These are phyloP conservation scores for Drosophila neonasuta DNA, from an alignment of 2,888 invertebrate species.

Conservation along the genomic window DNA sequence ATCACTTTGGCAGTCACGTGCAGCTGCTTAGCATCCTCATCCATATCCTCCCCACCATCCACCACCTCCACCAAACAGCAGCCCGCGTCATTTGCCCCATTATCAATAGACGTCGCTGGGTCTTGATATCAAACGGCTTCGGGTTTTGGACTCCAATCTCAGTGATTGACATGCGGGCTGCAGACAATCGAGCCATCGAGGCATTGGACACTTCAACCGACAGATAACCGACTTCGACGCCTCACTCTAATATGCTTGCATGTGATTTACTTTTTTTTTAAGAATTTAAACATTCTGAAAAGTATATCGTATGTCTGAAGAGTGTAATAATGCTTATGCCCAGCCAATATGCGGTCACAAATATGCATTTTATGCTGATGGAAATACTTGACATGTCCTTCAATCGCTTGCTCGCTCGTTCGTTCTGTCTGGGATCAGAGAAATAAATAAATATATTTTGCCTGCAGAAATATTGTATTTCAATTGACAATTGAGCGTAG, in stretches of 20 bases:
- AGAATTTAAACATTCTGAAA: not conserved
- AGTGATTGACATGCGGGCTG: slow-evolving; percentile 73
- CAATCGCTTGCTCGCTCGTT: not conserved
- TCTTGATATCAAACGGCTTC: slow-evolving; percentile 42
- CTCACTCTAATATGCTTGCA: slow-evolving; percentile 45
- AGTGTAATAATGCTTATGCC: not conserved
- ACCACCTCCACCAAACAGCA: slow-evolving; percentile 22
- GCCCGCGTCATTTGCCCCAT: slow-evolving; percentile 64
- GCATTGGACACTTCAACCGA: slow-evolving; percentile 43
- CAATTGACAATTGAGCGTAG: slow-evolving; percentile 67
- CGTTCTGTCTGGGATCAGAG: slow-evolving; percentile 23
- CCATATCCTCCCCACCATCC: slow-evolving; percentile 23
- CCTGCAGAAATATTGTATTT: slow-evolving; percentile 69
- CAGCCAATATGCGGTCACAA: slow-evolving; percentile 31
- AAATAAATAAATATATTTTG: slow-evolving; percentile 49
- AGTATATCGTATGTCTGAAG: not conserved
- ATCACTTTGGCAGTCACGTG: slow-evolving; percentile 72
- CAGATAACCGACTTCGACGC: slow-evolving; percentile 35
- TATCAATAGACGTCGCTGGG: slow-evolving; percentile 54
- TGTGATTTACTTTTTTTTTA: not conserved
- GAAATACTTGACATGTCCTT: slow-evolving; percentile 20
- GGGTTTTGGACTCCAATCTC: slow-evolving; percentile 61
- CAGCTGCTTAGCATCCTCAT: slow-evolving; percentile 71
- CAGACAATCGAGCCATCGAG: slow-evolving; percentile 37
- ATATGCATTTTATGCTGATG: slow-evolving; percentile 60